These are phyloP conservation scores for Orthosia incerta DNA, from an alignment of 2,888 invertebrate genomes.

Conservation along the genomic window DNA sequence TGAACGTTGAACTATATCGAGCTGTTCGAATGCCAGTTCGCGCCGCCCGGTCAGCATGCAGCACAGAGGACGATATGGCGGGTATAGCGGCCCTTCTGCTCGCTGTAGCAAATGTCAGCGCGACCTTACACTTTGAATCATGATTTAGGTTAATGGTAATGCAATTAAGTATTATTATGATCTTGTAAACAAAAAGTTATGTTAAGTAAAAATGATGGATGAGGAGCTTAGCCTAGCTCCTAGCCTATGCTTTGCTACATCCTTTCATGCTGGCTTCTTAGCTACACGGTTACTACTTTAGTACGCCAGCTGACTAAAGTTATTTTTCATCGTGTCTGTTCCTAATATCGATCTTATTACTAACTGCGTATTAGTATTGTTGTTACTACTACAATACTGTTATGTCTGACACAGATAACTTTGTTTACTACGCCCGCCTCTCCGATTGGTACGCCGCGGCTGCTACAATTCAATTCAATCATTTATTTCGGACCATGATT, in stretches of 20 bases:
- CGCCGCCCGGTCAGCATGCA: background rate
- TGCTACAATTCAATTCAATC: too few species aligned
- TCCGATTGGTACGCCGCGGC: background rate
- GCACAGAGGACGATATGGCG: too few species aligned
- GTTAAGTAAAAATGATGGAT: background rate
- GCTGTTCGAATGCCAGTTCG: background rate
- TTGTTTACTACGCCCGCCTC: background rate
- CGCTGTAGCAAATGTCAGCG: constrained; percentile 38
- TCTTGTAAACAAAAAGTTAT: background rate
- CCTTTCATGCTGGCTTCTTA: too few species aligned
- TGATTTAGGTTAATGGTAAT: constrained; percentile 17
- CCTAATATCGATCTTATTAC: background rate
- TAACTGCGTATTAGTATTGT: background rate
- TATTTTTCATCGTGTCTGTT: background rate
- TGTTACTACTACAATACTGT: background rate
- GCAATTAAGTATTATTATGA: background rate
- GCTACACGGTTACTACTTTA: too few species aligned
- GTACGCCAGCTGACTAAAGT: background rate
- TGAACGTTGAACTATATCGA: constrained; percentile 20
- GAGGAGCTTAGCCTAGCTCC: background rate
- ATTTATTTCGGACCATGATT: too few species aligned
- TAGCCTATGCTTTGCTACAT: background rate
- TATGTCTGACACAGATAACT: background rate
- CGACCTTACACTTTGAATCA: constrained; percentile 48
- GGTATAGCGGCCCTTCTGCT: constrained; percentile 9